Evolutionary conservation across 2,113 vertebrate genomes (phyloP).

Genomic region (Catharus bicknelli): DNA sequence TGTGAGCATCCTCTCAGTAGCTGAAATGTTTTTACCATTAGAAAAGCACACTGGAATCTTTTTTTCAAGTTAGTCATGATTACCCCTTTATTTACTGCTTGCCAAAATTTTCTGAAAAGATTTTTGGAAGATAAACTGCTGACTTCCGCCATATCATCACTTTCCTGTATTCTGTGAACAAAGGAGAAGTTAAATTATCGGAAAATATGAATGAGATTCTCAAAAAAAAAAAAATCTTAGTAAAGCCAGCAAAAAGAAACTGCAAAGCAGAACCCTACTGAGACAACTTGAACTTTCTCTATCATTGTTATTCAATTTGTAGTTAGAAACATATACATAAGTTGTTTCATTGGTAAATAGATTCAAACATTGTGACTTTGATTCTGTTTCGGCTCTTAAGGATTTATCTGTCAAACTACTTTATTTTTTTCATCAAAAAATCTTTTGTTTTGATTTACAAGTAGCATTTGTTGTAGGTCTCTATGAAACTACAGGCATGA

Average conservation of each 20-base stretch:
- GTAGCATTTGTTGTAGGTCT: background rate
- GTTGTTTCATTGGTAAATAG: background rate
- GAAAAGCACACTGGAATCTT: background rate
- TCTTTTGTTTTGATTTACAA: background rate
- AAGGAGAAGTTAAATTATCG: background rate
- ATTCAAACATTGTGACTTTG: background rate
- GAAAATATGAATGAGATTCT: background rate
- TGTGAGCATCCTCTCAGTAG: background rate
- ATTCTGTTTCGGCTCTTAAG: background rate
- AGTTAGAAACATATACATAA: background rate
- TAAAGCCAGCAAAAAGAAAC: background rate
- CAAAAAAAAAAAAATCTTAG: rapidly evolving
- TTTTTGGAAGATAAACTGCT: background rate
- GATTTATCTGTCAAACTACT: background rate
- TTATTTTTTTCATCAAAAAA: background rate
- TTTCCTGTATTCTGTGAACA: background rate
- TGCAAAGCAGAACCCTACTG: background rate
- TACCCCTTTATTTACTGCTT: background rate
- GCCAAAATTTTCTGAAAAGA: background rate
- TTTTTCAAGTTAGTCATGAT: background rate
- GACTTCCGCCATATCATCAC: background rate
- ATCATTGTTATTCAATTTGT: background rate
- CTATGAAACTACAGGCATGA: background rate
- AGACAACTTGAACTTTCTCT: background rate
- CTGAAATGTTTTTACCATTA: background rate